These are phyloP conservation scores for Drosophila neotestacea DNA, from an alignment of 2,888 invertebrate genomes.

Conservation along the genomic window DNA sequence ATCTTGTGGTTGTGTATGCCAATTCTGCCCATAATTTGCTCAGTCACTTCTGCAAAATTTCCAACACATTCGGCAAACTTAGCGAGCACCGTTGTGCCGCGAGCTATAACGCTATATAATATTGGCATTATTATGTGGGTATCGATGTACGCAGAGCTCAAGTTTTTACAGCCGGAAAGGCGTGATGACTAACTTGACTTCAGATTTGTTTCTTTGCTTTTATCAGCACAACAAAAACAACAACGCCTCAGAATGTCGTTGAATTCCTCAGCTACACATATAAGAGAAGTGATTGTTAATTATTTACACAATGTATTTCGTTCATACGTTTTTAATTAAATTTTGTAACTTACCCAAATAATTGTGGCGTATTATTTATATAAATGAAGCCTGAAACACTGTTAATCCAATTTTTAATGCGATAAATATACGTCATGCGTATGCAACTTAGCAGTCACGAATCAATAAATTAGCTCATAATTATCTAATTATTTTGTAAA, in stretches of 20 bases:
- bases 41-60: conserved; percentile 97
- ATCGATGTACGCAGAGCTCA: conserved; percentile 2
- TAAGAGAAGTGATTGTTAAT: conserved; percentile 3
- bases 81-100: conserved; percentile 93
- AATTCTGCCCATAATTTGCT: conserved; percentile 95
- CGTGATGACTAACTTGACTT: conserved; percentile 41
- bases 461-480: conserved; percentile 12
- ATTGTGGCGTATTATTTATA: not conserved
- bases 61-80: conserved; percentile 97
- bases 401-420: conserved; percentile 23
- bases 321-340: not conserved
- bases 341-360: conserved; percentile 27
- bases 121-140: conserved; percentile 90
- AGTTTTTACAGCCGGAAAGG: conserved; percentile 25
- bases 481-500: not conserved
- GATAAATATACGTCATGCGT: conserved; percentile 16
- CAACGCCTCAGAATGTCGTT: conserved; percentile 3
- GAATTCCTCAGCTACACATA: conserved; percentile 4
- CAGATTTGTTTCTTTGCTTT: conserved; percentile 19
- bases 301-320: not conserved
- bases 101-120: conserved; percentile 94
- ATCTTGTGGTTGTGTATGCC: conserved; percentile 95
- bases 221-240: conserved; percentile 36
- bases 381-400: not conserved
- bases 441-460: not conserved